These are phyloP conservation scores for Strigamia transsilvanica DNA, from an alignment of 2,888 invertebrate species.

Conservation along the genomic window DNA sequence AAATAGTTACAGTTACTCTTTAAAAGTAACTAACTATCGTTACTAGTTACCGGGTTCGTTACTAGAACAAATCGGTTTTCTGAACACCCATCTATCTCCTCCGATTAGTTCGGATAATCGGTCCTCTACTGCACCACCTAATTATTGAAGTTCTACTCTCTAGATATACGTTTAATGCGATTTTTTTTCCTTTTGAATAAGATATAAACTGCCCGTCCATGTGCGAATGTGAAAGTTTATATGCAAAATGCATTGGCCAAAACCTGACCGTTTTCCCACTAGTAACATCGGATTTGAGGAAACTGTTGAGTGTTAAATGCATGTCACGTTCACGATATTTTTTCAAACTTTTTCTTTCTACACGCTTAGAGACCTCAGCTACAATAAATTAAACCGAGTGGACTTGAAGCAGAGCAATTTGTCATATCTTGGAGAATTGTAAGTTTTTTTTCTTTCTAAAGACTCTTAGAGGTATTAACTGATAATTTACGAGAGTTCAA, in stretches of 20 bases:
- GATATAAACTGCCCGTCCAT: constrained; percentile 57
- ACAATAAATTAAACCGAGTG: constrained; percentile 56
- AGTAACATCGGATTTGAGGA: constrained; percentile 58
- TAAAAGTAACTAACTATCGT: no score
- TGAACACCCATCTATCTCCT: no score
- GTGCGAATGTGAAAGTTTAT: constrained; percentile 59
- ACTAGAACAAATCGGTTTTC: no score
- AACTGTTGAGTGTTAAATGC: constrained; percentile 56
- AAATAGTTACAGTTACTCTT: no score
- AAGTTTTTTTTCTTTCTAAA: constrained; percentile 51
- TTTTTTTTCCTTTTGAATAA: background rate
- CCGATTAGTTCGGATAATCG: no score
- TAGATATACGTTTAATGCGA: background rate
- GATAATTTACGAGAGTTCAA: constrained; percentile 1
- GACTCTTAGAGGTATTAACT: background rate
- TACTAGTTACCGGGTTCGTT: no score
- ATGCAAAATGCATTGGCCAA: constrained; percentile 58
- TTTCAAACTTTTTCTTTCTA: background rate
- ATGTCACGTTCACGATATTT: background rate
- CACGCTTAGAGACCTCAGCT: constrained; percentile 58
- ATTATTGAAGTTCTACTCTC: background rate
- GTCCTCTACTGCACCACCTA: background rate
- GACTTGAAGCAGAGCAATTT: constrained; percentile 56
- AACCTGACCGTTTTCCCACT: constrained; percentile 58
- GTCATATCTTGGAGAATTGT: constrained; percentile 58